Conservation (phyloP, 2,113 vertebrate genomes). For the Phasianus colchicus region DNA sequence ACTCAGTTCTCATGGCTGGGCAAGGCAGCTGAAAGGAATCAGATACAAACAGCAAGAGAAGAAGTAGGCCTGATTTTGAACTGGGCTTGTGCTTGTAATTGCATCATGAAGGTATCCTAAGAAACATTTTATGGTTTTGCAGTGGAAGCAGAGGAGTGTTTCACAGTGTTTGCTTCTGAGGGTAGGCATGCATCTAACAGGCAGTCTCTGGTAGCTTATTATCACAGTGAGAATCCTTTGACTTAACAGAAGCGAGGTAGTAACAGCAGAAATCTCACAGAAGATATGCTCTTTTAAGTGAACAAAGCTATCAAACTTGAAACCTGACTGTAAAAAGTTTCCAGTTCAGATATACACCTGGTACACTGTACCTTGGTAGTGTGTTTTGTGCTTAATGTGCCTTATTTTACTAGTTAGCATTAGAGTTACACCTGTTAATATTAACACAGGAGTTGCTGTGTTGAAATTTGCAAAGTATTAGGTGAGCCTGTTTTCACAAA, state of each 20-base stretch:
- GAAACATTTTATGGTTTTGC: neutral
- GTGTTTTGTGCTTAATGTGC: neutral
- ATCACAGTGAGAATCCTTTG: neutral
- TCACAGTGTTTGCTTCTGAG: neutral
- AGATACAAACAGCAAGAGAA: neutral
- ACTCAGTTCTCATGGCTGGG: neutral
- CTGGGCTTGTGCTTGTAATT: neutral
- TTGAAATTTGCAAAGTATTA: neutral
- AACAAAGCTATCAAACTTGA: neutral
- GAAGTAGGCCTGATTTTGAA: neutral
- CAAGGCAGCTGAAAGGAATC: neutral
- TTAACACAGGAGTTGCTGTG: neutral
- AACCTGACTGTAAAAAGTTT: neutral
- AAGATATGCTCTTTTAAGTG: neutral
- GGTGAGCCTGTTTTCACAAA: neutral
- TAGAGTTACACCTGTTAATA: neutral
- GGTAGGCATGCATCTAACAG: neutral
- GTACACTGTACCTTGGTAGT: neutral
- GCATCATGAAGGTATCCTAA: rapidly evolving
- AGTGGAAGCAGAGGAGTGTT: neutral
- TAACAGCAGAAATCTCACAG: neutral
- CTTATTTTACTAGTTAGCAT: neutral
- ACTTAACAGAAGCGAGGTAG: neutral
- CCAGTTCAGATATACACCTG: rapidly evolving
- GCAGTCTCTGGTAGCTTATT: neutral